A percentile compares a stretch with the other conserved stretches of the same genome.
Evolutionary conservation across 2,113 vertebrate species (phyloP).

Genomic region (Leucoraja erinaceus): DNA sequence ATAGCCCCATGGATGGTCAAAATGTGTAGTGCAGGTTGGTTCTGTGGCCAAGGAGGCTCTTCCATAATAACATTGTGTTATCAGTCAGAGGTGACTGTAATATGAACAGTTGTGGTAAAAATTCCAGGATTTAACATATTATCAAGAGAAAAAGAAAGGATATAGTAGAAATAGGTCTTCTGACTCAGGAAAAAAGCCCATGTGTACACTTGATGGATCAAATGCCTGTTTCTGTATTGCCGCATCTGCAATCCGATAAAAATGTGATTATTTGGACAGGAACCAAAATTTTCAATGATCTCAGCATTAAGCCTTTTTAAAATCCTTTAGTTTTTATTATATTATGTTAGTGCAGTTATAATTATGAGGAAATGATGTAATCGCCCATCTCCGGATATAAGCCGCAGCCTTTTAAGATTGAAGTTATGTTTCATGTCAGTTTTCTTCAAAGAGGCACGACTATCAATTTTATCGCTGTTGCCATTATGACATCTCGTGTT

Average conservation of each 20-base stretch:
- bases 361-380: constrained; percentile 18
- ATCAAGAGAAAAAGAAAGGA: background rate
- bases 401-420: background rate
- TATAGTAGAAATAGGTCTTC: background rate
- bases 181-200: background rate
- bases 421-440: background rate
- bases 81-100: background rate
- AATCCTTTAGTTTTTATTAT: background rate
- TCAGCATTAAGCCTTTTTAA: background rate
- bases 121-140: background rate
- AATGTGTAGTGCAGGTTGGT: background rate
- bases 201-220: background rate
- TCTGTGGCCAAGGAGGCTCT: background rate
- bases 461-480: background rate
- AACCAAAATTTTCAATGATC: background rate
- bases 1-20: background rate
- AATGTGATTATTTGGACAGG: background rate
- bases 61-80: background rate
- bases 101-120: background rate
- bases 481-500: background rate
- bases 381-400: background rate
- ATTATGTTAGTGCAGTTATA: background rate
- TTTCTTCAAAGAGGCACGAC: background rate
- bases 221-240: background rate
- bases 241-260: background rate